A percentile compares a stretch with the other conserved stretches of the same genome.
These are phyloP conservation scores for Corythornis leucogaster DNA, from an alignment of 2,797 vertebrate genomes.

Conservation along the genomic window DNA sequence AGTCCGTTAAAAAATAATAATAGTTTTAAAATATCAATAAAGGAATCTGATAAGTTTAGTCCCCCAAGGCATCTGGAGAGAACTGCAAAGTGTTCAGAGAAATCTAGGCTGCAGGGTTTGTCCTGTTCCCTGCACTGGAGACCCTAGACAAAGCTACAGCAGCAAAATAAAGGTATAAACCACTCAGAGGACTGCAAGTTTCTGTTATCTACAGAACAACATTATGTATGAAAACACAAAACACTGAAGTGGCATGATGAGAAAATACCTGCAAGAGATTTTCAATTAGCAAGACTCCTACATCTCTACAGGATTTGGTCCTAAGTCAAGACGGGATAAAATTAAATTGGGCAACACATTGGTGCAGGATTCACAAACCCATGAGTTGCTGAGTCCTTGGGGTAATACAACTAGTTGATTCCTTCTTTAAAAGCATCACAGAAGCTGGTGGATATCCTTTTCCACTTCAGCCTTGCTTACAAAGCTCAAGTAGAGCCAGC, in stretches of 20 bases:
- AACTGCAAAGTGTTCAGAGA: not conserved
- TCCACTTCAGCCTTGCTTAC: not conserved
- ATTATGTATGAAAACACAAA: not conserved
- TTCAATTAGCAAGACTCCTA: not conserved
- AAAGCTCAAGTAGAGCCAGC: not conserved
- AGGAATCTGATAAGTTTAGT: not conserved
- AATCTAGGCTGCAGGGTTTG: not conserved
- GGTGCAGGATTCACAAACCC: not conserved
- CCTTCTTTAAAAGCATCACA: not conserved
- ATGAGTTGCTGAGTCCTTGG: not conserved
- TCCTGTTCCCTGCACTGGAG: fast-evolving
- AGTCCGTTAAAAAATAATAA: not conserved
- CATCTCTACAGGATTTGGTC: not conserved
- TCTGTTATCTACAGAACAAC: not conserved
- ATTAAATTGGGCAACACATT: not conserved
- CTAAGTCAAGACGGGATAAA: not conserved
- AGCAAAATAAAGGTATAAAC: not conserved
- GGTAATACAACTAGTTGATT: not conserved
- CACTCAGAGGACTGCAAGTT: not conserved
- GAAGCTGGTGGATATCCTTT: not conserved
- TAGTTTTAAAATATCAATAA: no score
- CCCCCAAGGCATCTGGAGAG: not conserved
- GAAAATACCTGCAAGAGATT: not conserved
- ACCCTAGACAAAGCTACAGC: not conserved
- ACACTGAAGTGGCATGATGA: not conserved